Percentiles rank a stretch among this genome's conserved stretches.
Evolutionary conservation across 2,113 vertebrate genomes (phyloP).

Genomic region (Lophochroa leadbeateri): DNA sequence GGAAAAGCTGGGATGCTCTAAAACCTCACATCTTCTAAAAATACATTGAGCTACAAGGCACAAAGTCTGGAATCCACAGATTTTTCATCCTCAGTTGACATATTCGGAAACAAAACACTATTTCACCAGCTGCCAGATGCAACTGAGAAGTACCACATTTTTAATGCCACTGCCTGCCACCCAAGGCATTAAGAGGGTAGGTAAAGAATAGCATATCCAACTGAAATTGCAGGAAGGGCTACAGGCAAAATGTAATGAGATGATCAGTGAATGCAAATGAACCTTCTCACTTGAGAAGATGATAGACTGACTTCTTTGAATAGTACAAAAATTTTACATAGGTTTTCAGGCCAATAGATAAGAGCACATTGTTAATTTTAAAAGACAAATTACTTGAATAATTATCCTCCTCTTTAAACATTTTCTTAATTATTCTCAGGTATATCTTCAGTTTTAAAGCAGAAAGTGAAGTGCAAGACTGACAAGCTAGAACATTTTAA

Average conservation of each 20-base stretch:
- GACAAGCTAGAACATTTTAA: not conserved
- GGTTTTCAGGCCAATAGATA: constrained; percentile 40
- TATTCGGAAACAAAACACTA: not conserved
- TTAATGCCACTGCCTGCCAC: not conserved
- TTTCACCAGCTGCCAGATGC: not conserved
- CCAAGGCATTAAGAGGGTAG: not conserved
- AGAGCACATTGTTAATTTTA: constrained; percentile 37
- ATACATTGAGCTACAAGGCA: not conserved
- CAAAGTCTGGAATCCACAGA: not conserved
- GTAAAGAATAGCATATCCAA: not conserved
- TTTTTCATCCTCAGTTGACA: not conserved
- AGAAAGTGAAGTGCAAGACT: not conserved
- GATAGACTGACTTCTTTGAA: not conserved
- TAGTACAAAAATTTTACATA: not conserved
- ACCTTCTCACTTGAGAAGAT: not conserved
- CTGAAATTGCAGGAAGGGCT: constrained; percentile 6
- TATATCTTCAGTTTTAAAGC: constrained; percentile 35
- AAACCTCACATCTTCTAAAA: not conserved
- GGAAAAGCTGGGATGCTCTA: not conserved
- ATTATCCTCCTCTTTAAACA: constrained; percentile 27
- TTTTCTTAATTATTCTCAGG: constrained; percentile 31
- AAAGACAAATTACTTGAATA: constrained; percentile 45
- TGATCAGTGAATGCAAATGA: constrained; percentile 47
- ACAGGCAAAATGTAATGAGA: constrained; percentile 13
- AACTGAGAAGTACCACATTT: not conserved